Conservation (phyloP, 2,888 invertebrate species). For the Rhimphoctona megacephalus region DNA sequence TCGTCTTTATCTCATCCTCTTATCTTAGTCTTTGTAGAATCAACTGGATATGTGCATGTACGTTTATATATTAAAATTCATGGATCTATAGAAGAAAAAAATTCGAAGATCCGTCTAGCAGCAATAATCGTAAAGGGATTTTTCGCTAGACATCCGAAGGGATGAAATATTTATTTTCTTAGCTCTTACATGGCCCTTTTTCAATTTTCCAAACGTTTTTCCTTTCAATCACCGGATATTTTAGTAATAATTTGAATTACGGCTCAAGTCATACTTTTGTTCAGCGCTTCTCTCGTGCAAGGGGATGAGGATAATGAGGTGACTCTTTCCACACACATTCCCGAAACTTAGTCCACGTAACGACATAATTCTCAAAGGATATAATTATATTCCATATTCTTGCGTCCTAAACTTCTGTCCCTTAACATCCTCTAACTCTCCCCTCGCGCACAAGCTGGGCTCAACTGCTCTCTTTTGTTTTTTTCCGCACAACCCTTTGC, state of each 20-base stretch:
- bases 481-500: background rate
- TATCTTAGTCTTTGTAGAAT: slow-evolving; percentile 24
- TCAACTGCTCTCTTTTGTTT: slow-evolving; percentile 24
- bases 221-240: background rate
- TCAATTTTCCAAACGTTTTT: background rate
- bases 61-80: slow-evolving; percentile 32
- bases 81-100: slow-evolving; percentile 1
- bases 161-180: background rate
- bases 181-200: background rate
- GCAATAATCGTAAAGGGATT: slow-evolving; percentile 22
- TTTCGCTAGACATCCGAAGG: background rate
- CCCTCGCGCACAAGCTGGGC: background rate
- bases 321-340: background rate
- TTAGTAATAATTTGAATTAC: background rate
- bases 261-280: background rate
- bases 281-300: background rate
- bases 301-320: background rate
- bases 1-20: slow-evolving; percentile 56
- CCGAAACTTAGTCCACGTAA: background rate
- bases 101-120: background rate
- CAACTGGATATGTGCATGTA: background rate
- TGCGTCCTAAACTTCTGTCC: slow-evolving; percentile 1
- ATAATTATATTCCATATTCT: slow-evolving; percentile 47
- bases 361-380: slow-evolving; percentile 55
- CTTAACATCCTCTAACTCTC: background rate